Evolutionary conservation across 2,888 invertebrate species (phyloP).

Genomic region (Sminthurinus aureus): DNA sequence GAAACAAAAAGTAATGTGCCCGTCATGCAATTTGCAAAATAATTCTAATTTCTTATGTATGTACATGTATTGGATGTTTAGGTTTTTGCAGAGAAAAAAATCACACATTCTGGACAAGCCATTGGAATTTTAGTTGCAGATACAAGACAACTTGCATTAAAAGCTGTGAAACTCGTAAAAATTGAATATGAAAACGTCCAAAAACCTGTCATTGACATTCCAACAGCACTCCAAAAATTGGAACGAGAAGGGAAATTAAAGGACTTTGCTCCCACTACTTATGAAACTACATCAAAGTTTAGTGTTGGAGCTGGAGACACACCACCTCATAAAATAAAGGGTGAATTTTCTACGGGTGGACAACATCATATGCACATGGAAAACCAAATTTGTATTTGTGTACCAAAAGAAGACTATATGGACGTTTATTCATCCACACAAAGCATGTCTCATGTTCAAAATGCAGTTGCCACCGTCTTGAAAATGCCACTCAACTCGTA

Average conservation of each 20-base stretch:
- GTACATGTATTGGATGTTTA: conserved; percentile 42
- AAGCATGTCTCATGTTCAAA: conserved; percentile 70
- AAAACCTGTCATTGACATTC: conserved; percentile 62
- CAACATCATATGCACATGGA: conserved; percentile 83
- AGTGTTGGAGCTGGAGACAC: background rate
- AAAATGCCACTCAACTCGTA: conserved; percentile 67
- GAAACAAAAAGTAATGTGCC: too few relatives aligned
- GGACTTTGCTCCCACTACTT: too few relatives aligned
- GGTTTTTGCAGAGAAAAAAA: conserved; percentile 62
- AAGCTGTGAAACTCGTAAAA: conserved; percentile 62
- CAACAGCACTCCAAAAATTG: conserved; percentile 60
- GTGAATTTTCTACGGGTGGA: conserved; percentile 66
- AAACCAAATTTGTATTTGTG: conserved; percentile 72
- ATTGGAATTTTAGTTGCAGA: conserved; percentile 63
- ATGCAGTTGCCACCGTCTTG: conserved; percentile 68
- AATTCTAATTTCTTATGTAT: background rate
- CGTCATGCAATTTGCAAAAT: too few relatives aligned
- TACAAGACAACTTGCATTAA: conserved; percentile 59
- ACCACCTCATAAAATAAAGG: conserved; percentile 66
- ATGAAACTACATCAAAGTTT: background rate
- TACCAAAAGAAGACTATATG: conserved; percentile 74
- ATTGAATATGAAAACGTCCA: conserved; percentile 62
- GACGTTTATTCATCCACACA: conserved; percentile 71
- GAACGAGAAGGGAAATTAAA: background rate
- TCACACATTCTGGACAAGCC: conserved; percentile 63